phyloP scores from a whole-genome alignment of 2,888 invertebrate genomes.

The Zaprionus bogoriensis region DNA sequence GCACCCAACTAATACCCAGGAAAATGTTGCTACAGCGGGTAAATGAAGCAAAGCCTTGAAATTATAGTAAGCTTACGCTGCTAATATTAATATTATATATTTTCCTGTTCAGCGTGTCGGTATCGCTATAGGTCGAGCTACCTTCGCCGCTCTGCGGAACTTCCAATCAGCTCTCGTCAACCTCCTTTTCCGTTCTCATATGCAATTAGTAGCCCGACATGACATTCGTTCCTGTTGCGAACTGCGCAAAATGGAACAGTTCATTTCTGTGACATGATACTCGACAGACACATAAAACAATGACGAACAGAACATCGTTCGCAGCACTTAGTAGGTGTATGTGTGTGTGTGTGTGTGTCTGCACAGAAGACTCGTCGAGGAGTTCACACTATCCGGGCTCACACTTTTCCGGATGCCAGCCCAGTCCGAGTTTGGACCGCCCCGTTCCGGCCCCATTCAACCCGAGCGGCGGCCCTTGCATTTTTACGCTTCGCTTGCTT shows the following conservation, averaged over 20 bases:
- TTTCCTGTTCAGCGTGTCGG: no score
- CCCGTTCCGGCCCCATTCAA: constrained; percentile 47
- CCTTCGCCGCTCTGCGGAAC: no score
- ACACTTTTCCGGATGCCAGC: not conserved
- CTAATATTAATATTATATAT: no score
- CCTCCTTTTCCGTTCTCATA: not conserved
- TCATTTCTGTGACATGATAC: constrained; percentile 11
- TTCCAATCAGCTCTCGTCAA: no score
- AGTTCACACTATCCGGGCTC: not conserved
- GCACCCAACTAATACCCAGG: not conserved
- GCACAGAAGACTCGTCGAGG: not conserved
- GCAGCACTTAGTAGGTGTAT: constrained; percentile 25
- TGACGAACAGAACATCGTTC: constrained; percentile 37
- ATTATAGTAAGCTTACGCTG: not conserved
- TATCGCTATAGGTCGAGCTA: no score
- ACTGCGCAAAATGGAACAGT: constrained; percentile 36
- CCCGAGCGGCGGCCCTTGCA: constrained; percentile 40
- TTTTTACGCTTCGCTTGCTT: constrained; percentile 79
- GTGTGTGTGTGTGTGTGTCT: not conserved
- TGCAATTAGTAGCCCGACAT: constrained; percentile 1
- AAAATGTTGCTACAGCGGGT: not conserved
- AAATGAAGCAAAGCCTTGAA: not conserved
- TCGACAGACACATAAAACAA: constrained; percentile 51
- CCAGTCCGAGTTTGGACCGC: not conserved
- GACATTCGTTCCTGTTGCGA: not conserved